Evolutionary conservation across 1,140 invertebrate species (phyloP).

Genomic region (Euborellia annulipes): DNA sequence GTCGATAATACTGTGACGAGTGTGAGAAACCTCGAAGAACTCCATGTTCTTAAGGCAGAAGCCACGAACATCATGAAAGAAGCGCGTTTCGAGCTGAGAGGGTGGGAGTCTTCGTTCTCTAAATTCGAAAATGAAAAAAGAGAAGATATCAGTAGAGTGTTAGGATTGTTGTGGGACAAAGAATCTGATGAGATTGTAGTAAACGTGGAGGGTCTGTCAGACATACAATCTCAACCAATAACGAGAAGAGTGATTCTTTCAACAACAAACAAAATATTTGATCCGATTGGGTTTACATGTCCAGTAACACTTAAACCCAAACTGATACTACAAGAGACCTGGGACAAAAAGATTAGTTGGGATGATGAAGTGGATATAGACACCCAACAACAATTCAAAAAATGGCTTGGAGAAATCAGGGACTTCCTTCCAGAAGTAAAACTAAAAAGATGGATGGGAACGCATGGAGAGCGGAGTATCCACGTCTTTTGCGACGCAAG

Average conservation of each 20-base stretch:
- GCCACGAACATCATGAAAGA: constrained; percentile 13
- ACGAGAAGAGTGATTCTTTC: constrained; percentile 16
- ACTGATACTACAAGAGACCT: constrained; percentile 19
- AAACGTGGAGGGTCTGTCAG: constrained; percentile 4
- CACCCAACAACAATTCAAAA: constrained; percentile 11
- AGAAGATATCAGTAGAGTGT: constrained; percentile 6
- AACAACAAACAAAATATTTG: constrained; percentile 19
- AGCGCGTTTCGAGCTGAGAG: constrained; percentile 19
- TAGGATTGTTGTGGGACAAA: constrained; percentile 17
- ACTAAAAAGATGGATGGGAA: constrained; percentile 16
- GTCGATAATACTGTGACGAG: constrained; percentile 19
- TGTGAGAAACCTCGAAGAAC: constrained; percentile 13
- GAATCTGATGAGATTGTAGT: constrained; percentile 11
- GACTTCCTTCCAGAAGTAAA: constrained; percentile 11
- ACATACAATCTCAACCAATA: background rate
- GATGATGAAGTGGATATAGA: constrained; percentile 11
- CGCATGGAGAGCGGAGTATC: constrained; percentile 7
- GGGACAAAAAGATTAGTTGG: constrained; percentile 15
- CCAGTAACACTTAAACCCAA: constrained; percentile 19
- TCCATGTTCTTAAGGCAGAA: constrained; percentile 11
- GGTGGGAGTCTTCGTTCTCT: constrained; percentile 17
- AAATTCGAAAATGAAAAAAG: constrained; percentile 2
- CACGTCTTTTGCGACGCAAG: constrained; percentile 25
- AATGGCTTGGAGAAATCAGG: constrained; percentile 15
- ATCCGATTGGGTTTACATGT: constrained; percentile 21